phyloP scores from a whole-genome alignment of 1,140 invertebrate genomes.

The Neodiprion pinetum region DNA sequence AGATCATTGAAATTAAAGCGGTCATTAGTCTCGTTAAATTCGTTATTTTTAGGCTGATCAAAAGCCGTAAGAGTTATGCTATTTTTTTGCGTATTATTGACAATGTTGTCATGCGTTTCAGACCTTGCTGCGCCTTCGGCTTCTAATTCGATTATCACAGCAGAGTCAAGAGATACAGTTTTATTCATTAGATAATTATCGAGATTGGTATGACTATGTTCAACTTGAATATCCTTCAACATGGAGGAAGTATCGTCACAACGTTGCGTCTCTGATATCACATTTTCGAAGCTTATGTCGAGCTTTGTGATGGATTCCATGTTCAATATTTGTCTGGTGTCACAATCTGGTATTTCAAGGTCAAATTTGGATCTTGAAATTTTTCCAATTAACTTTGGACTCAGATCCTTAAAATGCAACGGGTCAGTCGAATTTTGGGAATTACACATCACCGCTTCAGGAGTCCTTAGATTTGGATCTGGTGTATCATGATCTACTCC shows the following conservation, averaged over 20 bases:
- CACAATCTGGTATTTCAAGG: slow-evolving; percentile 30
- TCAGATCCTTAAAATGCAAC: slow-evolving; percentile 29
- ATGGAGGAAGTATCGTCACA: not conserved
- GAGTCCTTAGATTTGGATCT: slow-evolving; percentile 26
- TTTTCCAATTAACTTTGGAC: slow-evolving; percentile 32
- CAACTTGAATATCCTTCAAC: not conserved
- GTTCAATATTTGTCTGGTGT: not conserved
- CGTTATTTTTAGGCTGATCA: no score
- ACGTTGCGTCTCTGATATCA: not conserved
- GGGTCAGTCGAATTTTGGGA: slow-evolving; percentile 15
- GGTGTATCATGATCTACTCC: slow-evolving; percentile 5
- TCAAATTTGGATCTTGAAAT: slow-evolving; percentile 25
- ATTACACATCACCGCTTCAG: slow-evolving; percentile 36
- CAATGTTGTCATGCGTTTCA: not conserved
- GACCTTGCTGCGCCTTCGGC: not conserved
- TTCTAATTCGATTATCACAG: not conserved
- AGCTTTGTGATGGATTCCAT: not conserved
- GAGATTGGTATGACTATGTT: not conserved
- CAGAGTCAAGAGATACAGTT: slow-evolving; percentile 29
- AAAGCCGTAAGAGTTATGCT: not conserved
- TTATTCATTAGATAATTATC: slow-evolving; percentile 28
- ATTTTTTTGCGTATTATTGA: not conserved
- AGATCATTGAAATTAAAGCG: no score
- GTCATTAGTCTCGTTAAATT: no score
- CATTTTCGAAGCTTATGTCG: not conserved